Evolutionary conservation across 2,888 invertebrate genomes (phyloP), one percentile per base, ranked within the genome.

Genomic region (Dysmachus trigonus): DNA sequence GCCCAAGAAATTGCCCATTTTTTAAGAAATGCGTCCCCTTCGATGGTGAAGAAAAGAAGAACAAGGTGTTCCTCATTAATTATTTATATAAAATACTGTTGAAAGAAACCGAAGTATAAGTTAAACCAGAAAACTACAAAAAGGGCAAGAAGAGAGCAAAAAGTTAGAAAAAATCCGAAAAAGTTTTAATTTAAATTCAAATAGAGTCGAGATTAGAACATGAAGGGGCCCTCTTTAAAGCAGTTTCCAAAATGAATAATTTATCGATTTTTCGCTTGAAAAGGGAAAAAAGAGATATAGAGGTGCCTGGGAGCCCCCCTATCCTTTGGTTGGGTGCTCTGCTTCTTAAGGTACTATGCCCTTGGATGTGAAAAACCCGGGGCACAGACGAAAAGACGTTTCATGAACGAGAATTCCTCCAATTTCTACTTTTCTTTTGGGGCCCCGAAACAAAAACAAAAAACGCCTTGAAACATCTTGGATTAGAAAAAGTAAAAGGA

Each of bases 101-200:
- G 53, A 33, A 33, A 31, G 47, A 62, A 81, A 81, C n/a, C n/a
- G n/a, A 13, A 41, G 38, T 13, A 41, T 15, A 41, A 62, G 27
- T 62, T 33, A 53, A 77, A 73, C 1, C 3, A 53, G 51, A 31
- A 72, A 73, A 31, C 30, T 2, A 4, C 15, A 1, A 41, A 62
- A 62, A 62, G 47, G n/a, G 62, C 27, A 10, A 62, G 22, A 62
- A 62, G 10, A 22, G 62, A 27, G n/a, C n/a, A n/a, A n/a, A n/a
- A n/a, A n/a, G n/a, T n/a, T n/a, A n/a, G n/a, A 18, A 51, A 81
- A 81, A 53, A 62, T 81, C 81, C 33, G 27, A 85, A 77, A 53
- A 85, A 76, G 22, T 76, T 85, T 77, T 76, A 85, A 76, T 85
- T 85, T 76, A 85, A 85, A 85, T 85, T 85, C 76, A 85, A 85